Percentiles rank a stretch among this genome's conserved stretches.
phyloP scores from a whole-genome alignment of 2,797 vertebrate genomes.

The Cossypha caffra region DNA sequence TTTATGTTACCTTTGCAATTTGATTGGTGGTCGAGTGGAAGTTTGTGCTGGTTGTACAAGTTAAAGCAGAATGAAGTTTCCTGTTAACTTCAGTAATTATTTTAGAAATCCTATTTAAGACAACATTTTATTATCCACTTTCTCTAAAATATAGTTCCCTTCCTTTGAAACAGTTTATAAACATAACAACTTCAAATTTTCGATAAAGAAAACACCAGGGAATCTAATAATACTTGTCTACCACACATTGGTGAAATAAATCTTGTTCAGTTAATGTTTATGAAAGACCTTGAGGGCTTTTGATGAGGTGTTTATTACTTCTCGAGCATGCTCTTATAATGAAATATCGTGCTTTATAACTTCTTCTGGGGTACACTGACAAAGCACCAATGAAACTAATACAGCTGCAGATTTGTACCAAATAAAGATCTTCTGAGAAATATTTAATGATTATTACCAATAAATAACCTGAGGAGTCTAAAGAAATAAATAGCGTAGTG shows the following conservation, averaged over 20 bases:
- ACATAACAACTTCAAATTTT: background rate
- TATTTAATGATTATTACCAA: background rate
- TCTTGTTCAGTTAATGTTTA: background rate
- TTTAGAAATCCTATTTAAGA: background rate
- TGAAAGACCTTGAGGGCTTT: constrained; percentile 4
- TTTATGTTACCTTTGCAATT: background rate
- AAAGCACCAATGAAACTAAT: background rate
- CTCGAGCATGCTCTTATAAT: background rate
- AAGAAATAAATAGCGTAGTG: background rate
- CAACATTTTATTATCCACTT: background rate
- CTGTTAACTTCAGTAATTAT: background rate
- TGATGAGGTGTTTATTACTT: constrained; percentile 3
- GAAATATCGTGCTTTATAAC: background rate
- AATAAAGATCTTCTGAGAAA: background rate
- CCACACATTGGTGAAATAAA: background rate
- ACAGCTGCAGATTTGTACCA: background rate
- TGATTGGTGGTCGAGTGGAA: background rate
- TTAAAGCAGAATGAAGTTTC: background rate
- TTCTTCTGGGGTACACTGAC: background rate
- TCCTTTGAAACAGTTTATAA: background rate
- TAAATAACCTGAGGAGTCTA: background rate
- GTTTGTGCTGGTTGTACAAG: background rate
- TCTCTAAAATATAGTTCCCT: background rate
- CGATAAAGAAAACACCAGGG: background rate
- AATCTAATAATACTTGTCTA: constrained; percentile 5